Evolutionary conservation across 2,888 invertebrate genomes (phyloP), one percentile per base, ranked within the genome.

Genomic region (Drosophila meridionalis): DNA sequence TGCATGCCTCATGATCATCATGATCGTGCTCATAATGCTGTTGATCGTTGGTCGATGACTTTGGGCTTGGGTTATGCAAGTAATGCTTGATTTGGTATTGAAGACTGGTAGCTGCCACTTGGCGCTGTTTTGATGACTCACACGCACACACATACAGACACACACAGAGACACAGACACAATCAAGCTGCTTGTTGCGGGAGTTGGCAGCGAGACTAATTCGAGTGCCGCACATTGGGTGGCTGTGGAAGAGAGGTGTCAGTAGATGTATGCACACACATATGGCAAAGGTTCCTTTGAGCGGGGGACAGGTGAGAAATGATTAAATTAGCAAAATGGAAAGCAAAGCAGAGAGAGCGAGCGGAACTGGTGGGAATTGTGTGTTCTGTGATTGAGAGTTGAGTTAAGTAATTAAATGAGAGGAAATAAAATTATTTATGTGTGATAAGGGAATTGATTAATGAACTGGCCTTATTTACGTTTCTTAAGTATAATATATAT

Each of bases 11-110:
- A 61, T 70, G 70, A 56, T 67, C 36, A 61, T 60, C 38, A 74
- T 75, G 67, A 73, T 67, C 56, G 71, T 62, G 57, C 43, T 72
- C 50, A 68, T 56, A 40, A 66, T 76, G 63, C 69, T 69, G 59
- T 68, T 74, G 68, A 62, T 69, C 66, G 76, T 66, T 83, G 83
- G 85, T 85, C 85, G 88, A 89, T 86, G 89, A 85, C 85, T 85
- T 63, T 70, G 83, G 78, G 52, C 74, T 78, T 80, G 85, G 76
- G 87, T 89, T 89, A 89, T 90, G 87, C 90, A 86, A 87, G 90
- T 87, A 90, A 90, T 87, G 87, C 90, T 89, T 90, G 87, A 90
- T 90, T 87, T 90, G 89, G 83, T 87, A 90, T 82, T 83, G 86
- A 87, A 87, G 82, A 87, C 87, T 88, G 89, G 87, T 90, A 87